Base-by-base conservation (phyloP, 2,113 vertebrate species). In the Dasypus novemcinctus region DNA sequence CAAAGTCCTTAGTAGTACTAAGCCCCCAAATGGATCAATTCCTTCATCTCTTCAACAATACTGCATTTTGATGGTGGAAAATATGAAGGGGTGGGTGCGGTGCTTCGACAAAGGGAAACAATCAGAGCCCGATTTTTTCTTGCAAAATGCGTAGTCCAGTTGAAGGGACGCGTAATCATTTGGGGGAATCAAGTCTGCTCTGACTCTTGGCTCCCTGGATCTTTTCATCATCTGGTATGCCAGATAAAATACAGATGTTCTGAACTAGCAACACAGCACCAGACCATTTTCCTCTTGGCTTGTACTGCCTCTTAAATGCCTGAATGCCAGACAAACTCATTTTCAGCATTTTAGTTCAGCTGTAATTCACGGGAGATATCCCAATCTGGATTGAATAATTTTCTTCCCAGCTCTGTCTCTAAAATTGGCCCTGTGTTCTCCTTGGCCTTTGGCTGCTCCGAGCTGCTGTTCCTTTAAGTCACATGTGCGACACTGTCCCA, bases 161-260 rank as follows among this genome's bases (percentile, higher is more conserved):
- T 93, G 97, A 98, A 97, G 95, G 83, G 89, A 85, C 7, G 5
- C 87, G 68, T 79, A 81, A 86, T 97, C 93, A 76, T 61, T 96
- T 96, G 80, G 90, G 90, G 96, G 91, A 97, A 97, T 95, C 90
- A 88, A 97, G 76, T 87, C 97, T 94, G 89, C 94, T 90, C 63
- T 96, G 95, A 95, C 89, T 98, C 87, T 96, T 97, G 97, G 97
- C 96, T 98, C 96, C 96, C 80, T 81, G 95, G 94, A 36, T 90
- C 0, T 96, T 97, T 94, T 97, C 96, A 96, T 98, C 95, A 97
- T 98, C 96, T 97, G 93, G 95, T 94, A 96, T 43, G 74, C 97
- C 96, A 98, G 98, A 98, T 97, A 98, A 98, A 98, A 98, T 97
- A 96, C 97, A 98, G 97, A 98, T 98, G 98, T 98, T 98, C 97